These are phyloP conservation scores for Macrobrachium nipponense DNA, from an alignment of 1,140 invertebrate genomes.

Conservation along the genomic window DNA sequence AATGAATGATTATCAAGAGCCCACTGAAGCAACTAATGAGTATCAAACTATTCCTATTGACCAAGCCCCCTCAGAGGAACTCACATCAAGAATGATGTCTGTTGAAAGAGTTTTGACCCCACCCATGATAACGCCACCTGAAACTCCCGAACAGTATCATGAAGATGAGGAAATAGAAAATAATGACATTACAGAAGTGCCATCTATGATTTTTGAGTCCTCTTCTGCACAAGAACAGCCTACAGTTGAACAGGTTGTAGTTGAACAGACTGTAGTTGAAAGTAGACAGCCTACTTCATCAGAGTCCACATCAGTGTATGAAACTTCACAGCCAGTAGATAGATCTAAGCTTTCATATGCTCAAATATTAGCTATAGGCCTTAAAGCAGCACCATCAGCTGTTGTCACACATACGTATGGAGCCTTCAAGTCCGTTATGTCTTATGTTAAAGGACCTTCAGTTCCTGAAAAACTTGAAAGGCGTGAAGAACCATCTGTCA, in stretches of 20 bases:
- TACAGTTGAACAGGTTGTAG: neutral
- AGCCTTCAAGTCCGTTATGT: conserved; percentile 71
- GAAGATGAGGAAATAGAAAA: conserved; percentile 56
- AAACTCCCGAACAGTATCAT: conserved; percentile 52
- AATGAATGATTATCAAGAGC: conserved; percentile 24
- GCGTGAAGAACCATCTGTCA: conserved; percentile 1
- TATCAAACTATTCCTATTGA: conserved; percentile 16
- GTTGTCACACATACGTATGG: conserved; percentile 54
- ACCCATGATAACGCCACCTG: conserved; percentile 54
- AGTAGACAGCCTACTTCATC: neutral
- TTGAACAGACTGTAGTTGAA: conserved; percentile 4
- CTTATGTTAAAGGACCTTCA: conserved; percentile 66
- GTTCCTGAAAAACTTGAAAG: conserved; percentile 19
- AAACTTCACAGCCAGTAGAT: conserved; percentile 9
- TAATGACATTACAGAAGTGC: conserved; percentile 22
- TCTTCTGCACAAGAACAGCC: neutral
- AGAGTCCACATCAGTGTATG: neutral
- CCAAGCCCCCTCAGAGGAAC: conserved; percentile 31
- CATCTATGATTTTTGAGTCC: conserved; percentile 24
- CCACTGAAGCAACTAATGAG: conserved; percentile 26
- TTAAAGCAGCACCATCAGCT: conserved; percentile 69
- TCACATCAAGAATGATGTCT: conserved; percentile 32
- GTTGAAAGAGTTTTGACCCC: conserved; percentile 41
- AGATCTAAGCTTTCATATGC: conserved; percentile 76
- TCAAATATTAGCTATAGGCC: conserved; percentile 78